These are phyloP conservation scores for Mactromeris polynyma DNA, from an alignment of 2,888 invertebrate species.

Conservation along the genomic window DNA sequence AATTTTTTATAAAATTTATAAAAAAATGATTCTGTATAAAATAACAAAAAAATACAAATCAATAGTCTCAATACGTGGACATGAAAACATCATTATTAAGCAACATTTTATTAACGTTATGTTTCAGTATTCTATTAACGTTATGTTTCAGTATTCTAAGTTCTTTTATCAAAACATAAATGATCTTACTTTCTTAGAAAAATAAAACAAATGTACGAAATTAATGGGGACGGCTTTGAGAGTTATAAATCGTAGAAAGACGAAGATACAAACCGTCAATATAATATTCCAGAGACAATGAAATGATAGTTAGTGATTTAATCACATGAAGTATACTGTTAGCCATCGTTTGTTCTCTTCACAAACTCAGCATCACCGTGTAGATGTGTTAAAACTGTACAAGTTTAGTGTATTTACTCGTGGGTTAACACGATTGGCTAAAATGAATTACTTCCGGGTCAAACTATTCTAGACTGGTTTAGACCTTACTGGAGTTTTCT, in stretches of 20 bases:
- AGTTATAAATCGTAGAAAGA: background rate
- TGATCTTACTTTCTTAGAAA: no score
- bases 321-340: conserved; percentile 56
- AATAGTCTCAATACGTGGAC: no score
- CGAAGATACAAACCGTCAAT: conserved; percentile 70
- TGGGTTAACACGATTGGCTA: conserved; percentile 78
- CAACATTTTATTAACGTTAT: no score
- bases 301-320: conserved; percentile 68
- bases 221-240: background rate
- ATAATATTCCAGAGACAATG: conserved; percentile 73
- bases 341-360: conserved; percentile 28
- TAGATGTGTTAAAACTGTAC: conserved; percentile 32
- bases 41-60: no score
- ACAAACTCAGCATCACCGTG: conserved; percentile 26
- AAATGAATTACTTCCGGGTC: conserved; percentile 78
- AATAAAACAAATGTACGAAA: background rate
- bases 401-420: conserved; percentile 71
- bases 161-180: no score
- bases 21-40: no score
- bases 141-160: no score
- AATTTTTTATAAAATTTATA: no score
- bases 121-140: no score
- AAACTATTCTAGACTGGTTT: conserved; percentile 41
- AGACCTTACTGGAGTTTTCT: no score
- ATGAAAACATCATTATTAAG: no score